These are phyloP conservation scores for Pantala flavescens DNA, from an alignment of 1,140 invertebrate genomes.

Conservation along the genomic window DNA sequence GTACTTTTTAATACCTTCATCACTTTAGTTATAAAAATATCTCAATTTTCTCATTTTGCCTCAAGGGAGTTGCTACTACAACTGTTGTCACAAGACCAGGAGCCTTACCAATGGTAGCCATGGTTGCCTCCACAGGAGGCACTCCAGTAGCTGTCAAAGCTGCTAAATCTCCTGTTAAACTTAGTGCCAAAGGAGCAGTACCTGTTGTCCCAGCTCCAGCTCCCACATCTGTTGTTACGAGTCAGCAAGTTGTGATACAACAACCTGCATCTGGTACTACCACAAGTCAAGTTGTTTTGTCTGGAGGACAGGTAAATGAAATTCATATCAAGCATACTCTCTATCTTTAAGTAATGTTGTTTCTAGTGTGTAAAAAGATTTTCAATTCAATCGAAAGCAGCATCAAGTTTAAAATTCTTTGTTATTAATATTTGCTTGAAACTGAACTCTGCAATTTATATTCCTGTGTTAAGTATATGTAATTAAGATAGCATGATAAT, in stretches of 20 bases:
- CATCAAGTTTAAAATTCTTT: no score
- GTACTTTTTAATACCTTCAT: no score
- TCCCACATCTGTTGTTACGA: background rate
- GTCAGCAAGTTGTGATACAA: background rate
- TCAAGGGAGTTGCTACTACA: background rate
- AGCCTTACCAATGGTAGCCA: background rate
- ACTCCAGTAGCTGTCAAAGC: background rate
- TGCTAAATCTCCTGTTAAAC: background rate
- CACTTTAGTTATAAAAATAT: no score
- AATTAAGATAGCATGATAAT: no score
- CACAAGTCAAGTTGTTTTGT: background rate
- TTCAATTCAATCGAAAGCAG: no score
- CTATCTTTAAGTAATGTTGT: no score
- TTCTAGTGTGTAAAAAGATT: no score
- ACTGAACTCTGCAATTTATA: no score
- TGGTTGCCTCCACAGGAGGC: background rate
- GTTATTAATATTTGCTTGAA: no score
- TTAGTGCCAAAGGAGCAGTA: background rate
- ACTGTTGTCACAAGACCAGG: background rate
- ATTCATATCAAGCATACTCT: no score
- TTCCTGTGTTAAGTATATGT: no score
- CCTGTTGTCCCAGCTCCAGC: background rate
- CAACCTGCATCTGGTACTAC: background rate
- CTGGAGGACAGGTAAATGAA: background rate
- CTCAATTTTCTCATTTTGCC: background rate